Evolutionary conservation across 2,888 invertebrate species (phyloP), one percentile per base, ranked within the genome.

Genomic region (Drosophila antonietae): DNA sequence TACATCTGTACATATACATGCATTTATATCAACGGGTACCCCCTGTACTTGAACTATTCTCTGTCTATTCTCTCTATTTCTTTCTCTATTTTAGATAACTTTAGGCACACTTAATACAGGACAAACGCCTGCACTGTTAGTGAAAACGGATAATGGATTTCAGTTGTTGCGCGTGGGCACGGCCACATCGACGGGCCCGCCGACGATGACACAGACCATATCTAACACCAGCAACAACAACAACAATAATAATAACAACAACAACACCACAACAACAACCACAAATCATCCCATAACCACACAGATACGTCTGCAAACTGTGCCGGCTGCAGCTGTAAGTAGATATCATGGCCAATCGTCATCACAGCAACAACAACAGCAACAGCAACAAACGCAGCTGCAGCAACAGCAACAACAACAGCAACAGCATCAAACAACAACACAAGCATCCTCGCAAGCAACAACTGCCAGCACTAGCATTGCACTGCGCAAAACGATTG

Each of bases 71-170:
- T 77, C 67, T 78, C 67, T 55, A 55, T 55, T 55, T 86, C 53
- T 76, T 59, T 84, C 53, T 70, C 53, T 78, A 61, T 81, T 74
- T 94, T 95, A 97, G 95, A 96, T 97, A 94, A 97, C 97, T 90
- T 95, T 97, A 93, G 97, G 97, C 94, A 95, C 97, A 91, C 94
- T 97, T 90, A 97, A 97, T 94, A 96, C 97, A 83, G 96, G 97
- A 92, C 96, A 97, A 93, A 97, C 97, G 93, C 97, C 98, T 93
- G 95, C 95, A 93, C 95, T 98, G 93, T 95, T 98, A 92, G 95
- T 98, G 93, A 98, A 98, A 95, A 98, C 98, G 92, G 98, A 98
- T 94, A 98, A 97, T 94, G 98, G 98, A 91, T 97, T 97, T 93
- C 98, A 98, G 93, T 94, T 98, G 93, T 94, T 98, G 92, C 95